A percentile compares a stretch with the other conserved stretches of the same genome.
These are phyloP conservation scores for Nipponacmea schrenckii DNA, from an alignment of 2,888 invertebrate species.

Conservation along the genomic window DNA sequence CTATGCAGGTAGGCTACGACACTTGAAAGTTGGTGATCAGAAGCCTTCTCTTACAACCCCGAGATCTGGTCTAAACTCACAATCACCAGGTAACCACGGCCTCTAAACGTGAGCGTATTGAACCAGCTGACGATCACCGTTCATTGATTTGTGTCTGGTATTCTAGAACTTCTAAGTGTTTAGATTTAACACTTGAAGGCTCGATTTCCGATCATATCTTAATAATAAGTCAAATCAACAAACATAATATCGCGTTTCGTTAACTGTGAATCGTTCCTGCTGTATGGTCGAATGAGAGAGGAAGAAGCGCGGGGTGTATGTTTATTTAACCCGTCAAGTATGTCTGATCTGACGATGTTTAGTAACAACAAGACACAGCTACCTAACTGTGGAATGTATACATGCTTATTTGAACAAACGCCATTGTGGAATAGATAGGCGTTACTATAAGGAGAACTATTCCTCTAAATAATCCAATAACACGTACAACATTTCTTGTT, in stretches of 20 bases:
- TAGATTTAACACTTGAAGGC: too few relatives aligned
- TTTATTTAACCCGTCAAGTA: constrained; percentile 20
- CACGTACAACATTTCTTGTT: too few relatives aligned
- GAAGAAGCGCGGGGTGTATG: constrained; percentile 3
- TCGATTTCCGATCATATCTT: constrained; percentile 16
- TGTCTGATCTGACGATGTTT: constrained; percentile 10
- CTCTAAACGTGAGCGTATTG: too few relatives aligned
- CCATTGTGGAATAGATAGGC: constrained; percentile 15
- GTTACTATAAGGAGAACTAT: constrained; percentile 1
- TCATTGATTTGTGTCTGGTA: too few relatives aligned
- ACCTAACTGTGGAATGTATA: constrained; percentile 17
- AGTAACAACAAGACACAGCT: constrained; percentile 10
- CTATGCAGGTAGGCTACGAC: too few relatives aligned
- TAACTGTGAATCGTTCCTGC: constrained; percentile 15
- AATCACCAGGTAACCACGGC: too few relatives aligned
- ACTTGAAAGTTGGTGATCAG: too few relatives aligned
- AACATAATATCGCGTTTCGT: constrained; percentile 19
- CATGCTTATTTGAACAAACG: constrained; percentile 26
- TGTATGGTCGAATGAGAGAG: constrained; percentile 3
- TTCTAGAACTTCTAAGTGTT: too few relatives aligned
- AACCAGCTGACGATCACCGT: too few relatives aligned
- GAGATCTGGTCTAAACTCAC: too few relatives aligned
- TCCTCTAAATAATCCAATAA: constrained; percentile 17
- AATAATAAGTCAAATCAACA: constrained; percentile 23
- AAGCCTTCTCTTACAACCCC: too few relatives aligned